These are phyloP conservation scores for Dermatemys mawii DNA, from an alignment of 2,113 vertebrate genomes.

Conservation along the genomic window DNA sequence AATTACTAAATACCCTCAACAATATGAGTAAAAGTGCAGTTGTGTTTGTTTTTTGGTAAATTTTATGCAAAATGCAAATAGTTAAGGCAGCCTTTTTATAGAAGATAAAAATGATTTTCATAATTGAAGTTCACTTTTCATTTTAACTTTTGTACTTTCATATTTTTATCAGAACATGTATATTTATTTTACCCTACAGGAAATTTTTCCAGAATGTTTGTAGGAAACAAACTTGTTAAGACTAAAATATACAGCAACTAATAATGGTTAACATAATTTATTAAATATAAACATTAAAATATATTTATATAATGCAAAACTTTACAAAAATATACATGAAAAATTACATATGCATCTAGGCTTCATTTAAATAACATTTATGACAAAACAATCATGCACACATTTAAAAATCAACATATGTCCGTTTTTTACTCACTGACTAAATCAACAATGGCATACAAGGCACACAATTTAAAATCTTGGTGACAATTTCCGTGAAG, in stretches of 20 bases:
- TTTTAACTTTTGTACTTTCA: slow-evolving; percentile 84
- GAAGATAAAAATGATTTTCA: slow-evolving; percentile 78
- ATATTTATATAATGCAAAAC: slow-evolving; percentile 87
- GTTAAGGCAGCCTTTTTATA: slow-evolving; percentile 70
- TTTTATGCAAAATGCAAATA: slow-evolving; percentile 74
- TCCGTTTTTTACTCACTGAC: slow-evolving; percentile 87
- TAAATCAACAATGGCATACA: slow-evolving; percentile 89
- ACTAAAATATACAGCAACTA: slow-evolving; percentile 92
- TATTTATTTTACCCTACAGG: slow-evolving; percentile 94
- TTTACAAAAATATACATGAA: slow-evolving; percentile 87
- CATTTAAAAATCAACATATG: slow-evolving; percentile 86
- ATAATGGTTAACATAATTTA: slow-evolving; percentile 93
- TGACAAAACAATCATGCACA: slow-evolving; percentile 87
- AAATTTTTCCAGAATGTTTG: slow-evolving; percentile 83
- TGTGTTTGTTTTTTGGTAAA: slow-evolving; percentile 33
- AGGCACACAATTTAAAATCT: slow-evolving; percentile 89
- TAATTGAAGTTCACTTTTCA: slow-evolving; percentile 83
- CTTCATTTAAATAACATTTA: slow-evolving; percentile 92
- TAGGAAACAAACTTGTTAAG: slow-evolving; percentile 87
- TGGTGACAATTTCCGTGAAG: slow-evolving; percentile 92
- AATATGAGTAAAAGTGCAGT: slow-evolving; percentile 26
- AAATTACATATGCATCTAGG: slow-evolving; percentile 82
- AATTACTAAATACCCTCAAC: slow-evolving; percentile 63
- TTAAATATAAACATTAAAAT: slow-evolving; percentile 89
- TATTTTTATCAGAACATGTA: slow-evolving; percentile 87